phyloP scores from a whole-genome alignment of 2,888 invertebrate species.

The Chloromyia formosa region DNA sequence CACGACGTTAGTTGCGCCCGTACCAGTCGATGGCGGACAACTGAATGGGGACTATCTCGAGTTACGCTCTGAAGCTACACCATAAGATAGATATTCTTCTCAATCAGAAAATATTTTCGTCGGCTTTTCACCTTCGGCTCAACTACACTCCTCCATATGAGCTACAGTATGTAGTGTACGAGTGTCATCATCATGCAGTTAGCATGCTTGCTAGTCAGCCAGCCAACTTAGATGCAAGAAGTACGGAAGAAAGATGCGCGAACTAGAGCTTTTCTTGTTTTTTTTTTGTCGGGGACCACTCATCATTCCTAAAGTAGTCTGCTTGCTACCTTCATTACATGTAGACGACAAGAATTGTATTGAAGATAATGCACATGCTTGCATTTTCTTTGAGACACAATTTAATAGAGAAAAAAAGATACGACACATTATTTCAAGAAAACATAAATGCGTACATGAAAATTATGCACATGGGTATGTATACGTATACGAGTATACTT shows the following conservation, averaged over 20 bases:
- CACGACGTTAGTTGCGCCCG: conserved; percentile 57
- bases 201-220: background rate
- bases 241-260: conserved; percentile 32
- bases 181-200: too few relatives aligned
- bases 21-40: conserved; percentile 64
- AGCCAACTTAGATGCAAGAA: conserved; percentile 16
- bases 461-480: background rate
- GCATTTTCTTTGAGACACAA: background rate
- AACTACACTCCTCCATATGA: background rate
- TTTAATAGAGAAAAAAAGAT: background rate
- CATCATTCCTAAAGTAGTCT: background rate
- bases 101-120: conserved; percentile 32
- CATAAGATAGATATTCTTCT: conserved; percentile 37
- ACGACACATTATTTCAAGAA: background rate
- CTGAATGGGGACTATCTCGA: conserved; percentile 57
- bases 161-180: background rate
- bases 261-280: background rate
- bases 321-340: background rate
- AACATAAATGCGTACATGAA: background rate
- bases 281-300: background rate
- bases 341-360: background rate
- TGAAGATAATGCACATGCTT: background rate
- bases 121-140: conserved; percentile 30
- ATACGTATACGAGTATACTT: too few relatives aligned
- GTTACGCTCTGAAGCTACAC: conserved; percentile 46